Conservation (phyloP, 2,113 vertebrate species). For the Suncus etruscus region DNA sequence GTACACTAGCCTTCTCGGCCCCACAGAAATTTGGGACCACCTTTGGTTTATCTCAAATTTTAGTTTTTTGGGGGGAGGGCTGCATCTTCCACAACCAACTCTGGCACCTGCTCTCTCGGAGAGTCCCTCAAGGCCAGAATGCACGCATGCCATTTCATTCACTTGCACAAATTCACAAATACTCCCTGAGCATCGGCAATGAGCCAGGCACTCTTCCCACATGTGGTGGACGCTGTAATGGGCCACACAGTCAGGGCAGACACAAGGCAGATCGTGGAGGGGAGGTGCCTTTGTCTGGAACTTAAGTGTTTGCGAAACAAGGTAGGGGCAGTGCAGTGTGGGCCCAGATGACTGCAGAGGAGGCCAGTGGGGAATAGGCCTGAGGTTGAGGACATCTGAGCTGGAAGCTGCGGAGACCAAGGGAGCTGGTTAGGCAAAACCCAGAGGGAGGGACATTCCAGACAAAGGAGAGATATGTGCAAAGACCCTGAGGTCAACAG, state of each 20-base stretch:
- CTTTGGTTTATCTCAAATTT: background rate
- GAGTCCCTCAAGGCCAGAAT: background rate
- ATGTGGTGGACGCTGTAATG: background rate
- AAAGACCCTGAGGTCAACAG: background rate
- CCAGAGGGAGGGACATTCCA: background rate
- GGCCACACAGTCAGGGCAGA: background rate
- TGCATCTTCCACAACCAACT: background rate
- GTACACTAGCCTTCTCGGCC: too few relatives aligned
- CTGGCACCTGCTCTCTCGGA: background rate
- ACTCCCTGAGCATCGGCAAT: background rate
- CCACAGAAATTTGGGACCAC: background rate
- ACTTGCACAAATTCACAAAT: background rate
- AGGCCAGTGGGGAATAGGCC: background rate
- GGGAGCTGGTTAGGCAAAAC: background rate
- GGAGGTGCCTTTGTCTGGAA: background rate
- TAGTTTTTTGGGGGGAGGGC: background rate
- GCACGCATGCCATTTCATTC: background rate
- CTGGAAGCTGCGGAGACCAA: background rate
- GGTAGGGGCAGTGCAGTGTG: background rate
- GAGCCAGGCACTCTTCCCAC: background rate
- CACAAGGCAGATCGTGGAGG: background rate
- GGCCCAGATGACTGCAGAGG: background rate
- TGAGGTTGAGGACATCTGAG: too few relatives aligned
- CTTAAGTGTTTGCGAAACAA: background rate
- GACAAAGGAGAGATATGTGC: background rate